Base-by-base conservation (phyloP, 2,888 invertebrate genomes). In the Drosophila melanocephala region DNA sequence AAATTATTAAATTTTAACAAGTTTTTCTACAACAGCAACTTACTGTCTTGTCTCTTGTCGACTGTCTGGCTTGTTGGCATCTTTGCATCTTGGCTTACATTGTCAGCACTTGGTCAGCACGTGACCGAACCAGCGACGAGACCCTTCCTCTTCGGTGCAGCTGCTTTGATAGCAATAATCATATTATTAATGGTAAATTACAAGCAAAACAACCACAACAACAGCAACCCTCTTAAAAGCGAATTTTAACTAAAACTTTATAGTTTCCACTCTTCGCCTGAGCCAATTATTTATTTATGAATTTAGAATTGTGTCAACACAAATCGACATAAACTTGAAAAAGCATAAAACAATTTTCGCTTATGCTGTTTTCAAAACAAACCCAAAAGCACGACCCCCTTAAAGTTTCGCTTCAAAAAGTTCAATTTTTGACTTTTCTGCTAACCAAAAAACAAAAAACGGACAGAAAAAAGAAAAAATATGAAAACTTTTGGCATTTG, bases 1-100 rank as follows among this genome's bases (percentile, higher is more conserved):
- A 90, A 90, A 90, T 90, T 90, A 90, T 87, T 86, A 89, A 90
- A 88, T 91, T 89, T 90, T 87, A 89, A 84, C 88, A 90, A 90
- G 91, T 89, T 90, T 89, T 90, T 79, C 85, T 84, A 75, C 86
- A 82, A 67, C 74, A 74, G 68, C 86, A 85, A 81, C 77, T 80
- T 77, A 69, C 72, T 72, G 77, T 80, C 79, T 72, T 70, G 57
- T 62, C 60, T 70, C 30, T 65, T 22, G 39, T 42, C 22, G 28
- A 5, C 37, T 52, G 58, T 64, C 70, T 77, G 72, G 73, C 62
- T 35, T 57, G 63, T 58, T 68, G 52, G 63, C 77, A 69, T 72
- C 68, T 57, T 55, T 63, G 57, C 57, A 72, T 73, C 73, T 73
- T 71, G 72, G 77, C 72, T 80, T 82, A 78, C 74, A 80, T 77